Percentiles rank a stretch among this genome's conserved stretches.
Evolutionary conservation across 2,888 invertebrate species (phyloP).

Genomic region (Pegoplata infirma): DNA sequence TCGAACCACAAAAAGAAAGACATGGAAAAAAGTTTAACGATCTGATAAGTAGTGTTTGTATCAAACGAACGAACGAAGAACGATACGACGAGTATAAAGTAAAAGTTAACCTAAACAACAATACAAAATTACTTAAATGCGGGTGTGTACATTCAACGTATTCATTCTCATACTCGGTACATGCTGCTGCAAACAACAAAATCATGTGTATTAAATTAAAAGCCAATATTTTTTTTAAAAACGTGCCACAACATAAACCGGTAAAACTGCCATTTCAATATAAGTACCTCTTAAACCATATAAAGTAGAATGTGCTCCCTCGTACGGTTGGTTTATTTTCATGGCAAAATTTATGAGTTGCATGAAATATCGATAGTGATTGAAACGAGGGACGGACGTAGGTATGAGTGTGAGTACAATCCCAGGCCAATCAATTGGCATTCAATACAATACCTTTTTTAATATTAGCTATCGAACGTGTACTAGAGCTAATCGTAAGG

Average conservation of each 20-base stretch:
- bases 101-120: slow-evolving; percentile 6
- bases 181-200: slow-evolving; percentile 2
- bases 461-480: neutral
- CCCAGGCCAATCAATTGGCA: slow-evolving; percentile 29
- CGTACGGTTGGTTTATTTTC: slow-evolving; percentile 18
- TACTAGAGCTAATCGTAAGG: neutral
- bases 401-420: slow-evolving; percentile 15
- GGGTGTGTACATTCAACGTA: slow-evolving; percentile 22
- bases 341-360: slow-evolving; percentile 42
- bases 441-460: slow-evolving; percentile 7
- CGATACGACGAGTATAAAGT: neutral
- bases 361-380: slow-evolving; percentile 35
- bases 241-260: slow-evolving; percentile 52
- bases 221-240: slow-evolving; percentile 20
- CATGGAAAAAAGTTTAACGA: slow-evolving; percentile 34
- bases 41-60: slow-evolving; percentile 3
- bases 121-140: slow-evolving; percentile 15
- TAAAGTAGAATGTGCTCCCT: neutral
- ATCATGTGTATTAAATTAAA: slow-evolving; percentile 30
- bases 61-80: too few relatives aligned
- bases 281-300: neutral
- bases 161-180: neutral
- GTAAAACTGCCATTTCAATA: slow-evolving; percentile 38
- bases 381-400: slow-evolving; percentile 15
- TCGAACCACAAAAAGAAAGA: slow-evolving; percentile 1